Base-by-base conservation (phyloP, 2,888 invertebrate species). In the Drosophila austrosaltans region DNA sequence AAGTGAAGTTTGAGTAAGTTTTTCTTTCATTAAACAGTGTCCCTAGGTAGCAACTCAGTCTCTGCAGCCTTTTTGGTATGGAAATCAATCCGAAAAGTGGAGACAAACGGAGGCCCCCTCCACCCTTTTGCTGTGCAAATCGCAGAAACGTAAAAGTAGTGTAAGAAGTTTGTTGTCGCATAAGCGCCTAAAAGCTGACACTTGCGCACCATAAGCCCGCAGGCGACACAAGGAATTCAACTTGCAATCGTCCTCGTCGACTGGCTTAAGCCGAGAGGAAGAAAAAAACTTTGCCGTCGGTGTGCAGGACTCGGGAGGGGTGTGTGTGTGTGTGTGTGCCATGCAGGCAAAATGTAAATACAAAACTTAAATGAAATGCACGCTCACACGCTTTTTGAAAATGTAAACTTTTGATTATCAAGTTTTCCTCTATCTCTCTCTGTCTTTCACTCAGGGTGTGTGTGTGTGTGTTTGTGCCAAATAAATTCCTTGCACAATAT, bases 371-470 rank as follows among this genome's bases (percentile, higher is more conserved):
- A 85, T 81, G 77, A 86, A 86, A 78, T 78, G 73, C 81, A 78
- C 67, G 70, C 83, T 69, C 69, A 81, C 77, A 81, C 71, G 67
- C 75, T 61, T 48, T 48, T 48, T 72, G 61, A 77, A 81, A 75
- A 75, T 72, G 80, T 73, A 82, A 88, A 86, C 87, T 85, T 87
- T 88, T 86, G 86, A 81, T 81, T 81, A 86, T 86, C 74, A 77
- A 86, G 66, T 78, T 72, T 73, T 66, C 22, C 48, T 48, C 22
- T 48, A 8, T 25, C 48, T 25, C 48, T 25, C 8, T 48, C 48
- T 48, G 53, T 63, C 28, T 28, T 28, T 28, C 28, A 28, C 28
- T 28, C 28, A 3, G 54, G 64, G 39, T 66, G 58, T 69, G 57
- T 75, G 57, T 66, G 42, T 32, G 56, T 65, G 10, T 69, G 66